Evolutionary conservation across 1,140 invertebrate genomes (phyloP).

Genomic region (Drosophila triauraria): DNA sequence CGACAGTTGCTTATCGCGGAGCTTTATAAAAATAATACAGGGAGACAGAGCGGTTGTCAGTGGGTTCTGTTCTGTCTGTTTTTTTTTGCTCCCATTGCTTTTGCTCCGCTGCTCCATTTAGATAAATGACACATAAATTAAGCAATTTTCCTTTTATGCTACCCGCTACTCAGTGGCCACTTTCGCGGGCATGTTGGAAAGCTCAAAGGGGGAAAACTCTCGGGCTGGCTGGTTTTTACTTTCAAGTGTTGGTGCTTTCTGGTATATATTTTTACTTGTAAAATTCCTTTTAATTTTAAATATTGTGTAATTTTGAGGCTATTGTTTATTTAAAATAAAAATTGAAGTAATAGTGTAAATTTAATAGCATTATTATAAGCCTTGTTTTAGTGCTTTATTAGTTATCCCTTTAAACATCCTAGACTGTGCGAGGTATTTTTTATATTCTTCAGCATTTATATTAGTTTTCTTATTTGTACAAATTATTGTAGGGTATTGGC

Average conservation of each 20-base stretch:
- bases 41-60: conserved; percentile 34
- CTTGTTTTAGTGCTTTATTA: too few relatives aligned
- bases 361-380: too few relatives aligned
- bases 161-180: conserved; percentile 32
- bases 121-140: conserved; percentile 82
- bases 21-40: conserved; percentile 52
- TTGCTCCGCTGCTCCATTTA: conserved; percentile 73
- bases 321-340: too few relatives aligned
- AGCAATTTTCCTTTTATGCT: conserved; percentile 80
- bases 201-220: not conserved
- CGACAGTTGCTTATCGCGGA: conserved; percentile 55
- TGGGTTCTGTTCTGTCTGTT: conserved; percentile 35
- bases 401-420: too few relatives aligned
- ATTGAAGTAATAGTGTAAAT: not conserved
- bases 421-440: too few relatives aligned
- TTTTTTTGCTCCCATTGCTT: conserved; percentile 30
- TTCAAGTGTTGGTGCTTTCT: not conserved
- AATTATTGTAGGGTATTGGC: not conserved
- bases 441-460: not conserved
- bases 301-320: accelerated
- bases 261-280: too few relatives aligned
- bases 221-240: not conserved
- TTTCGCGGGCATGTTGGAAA: conserved; percentile 23
- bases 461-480: too few relatives aligned
- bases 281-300: not conserved